Evolutionary conservation across 2,113 vertebrate species (phyloP), one percentile per base, ranked within the genome.

Genomic region (Pseudopipra pipra): DNA sequence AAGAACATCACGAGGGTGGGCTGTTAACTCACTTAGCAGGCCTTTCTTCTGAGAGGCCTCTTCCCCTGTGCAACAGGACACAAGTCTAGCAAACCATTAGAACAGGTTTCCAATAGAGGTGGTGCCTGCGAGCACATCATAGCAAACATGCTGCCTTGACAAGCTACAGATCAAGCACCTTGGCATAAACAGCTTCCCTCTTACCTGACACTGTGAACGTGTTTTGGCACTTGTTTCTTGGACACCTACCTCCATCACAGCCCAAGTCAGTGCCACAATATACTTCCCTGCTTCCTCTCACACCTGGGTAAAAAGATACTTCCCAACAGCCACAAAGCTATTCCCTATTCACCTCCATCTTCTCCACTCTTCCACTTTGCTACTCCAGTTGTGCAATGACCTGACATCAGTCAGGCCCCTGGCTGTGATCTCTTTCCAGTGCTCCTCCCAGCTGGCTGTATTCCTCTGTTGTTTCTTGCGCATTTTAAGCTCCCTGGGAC

Each of bases 401-500:
- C 55, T 70, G 62, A 51, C 55, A 65, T 37, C 1, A 2, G 44
- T 35, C 8, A 52, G 44, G 67, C 84, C 65, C 14, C 55, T 14
- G 33, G 24, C 72, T 66, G 31, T 11, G 16, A 39, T 65, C 52
- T 73, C 79, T n/a, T 30, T 43, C 37, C 37, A 8, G 49, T 21
- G 41, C n/a, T 85, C 78, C 54, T 85, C 63, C 54, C 82, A 86
- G 82, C 55, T 85, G 82, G 23, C 43, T 54, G 28, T 8, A 28
- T 33, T 58, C 49, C 63, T 58, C 67, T 80, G 44, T 76, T 93
- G 67, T 66, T 90, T 71, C 90, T 83, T 66, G 28, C 0, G 6
- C 90, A 65, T 93, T 94, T 92, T 55, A 93, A 92, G 54, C 31
- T 93, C 72, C 68, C 49, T 33, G 43, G 63, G 68, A 97, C 88